Percentiles rank a stretch among this genome's conserved stretches.
These are phyloP conservation scores for Nezara viridula DNA, from an alignment of 2,888 invertebrate genomes.

Conservation along the genomic window DNA sequence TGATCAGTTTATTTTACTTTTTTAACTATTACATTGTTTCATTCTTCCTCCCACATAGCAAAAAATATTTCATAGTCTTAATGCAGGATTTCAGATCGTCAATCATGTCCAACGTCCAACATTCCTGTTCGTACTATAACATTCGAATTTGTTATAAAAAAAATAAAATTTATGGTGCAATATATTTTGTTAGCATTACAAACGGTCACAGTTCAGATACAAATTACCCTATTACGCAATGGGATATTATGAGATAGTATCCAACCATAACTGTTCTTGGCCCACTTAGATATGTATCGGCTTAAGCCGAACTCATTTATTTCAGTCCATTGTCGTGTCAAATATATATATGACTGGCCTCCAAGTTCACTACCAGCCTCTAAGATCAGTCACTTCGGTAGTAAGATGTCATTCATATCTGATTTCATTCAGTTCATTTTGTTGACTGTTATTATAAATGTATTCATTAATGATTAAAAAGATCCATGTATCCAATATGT, in stretches of 20 bases:
- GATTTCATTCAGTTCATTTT: background rate
- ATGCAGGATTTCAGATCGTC: background rate
- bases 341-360: background rate
- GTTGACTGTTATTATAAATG: background rate
- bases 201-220: background rate
- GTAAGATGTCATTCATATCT: background rate
- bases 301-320: constrained; percentile 1
- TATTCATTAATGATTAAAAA: background rate
- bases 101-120: background rate
- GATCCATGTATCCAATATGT: too few relatives aligned
- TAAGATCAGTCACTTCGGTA: background rate
- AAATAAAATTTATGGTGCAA: background rate
- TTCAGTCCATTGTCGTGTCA: constrained; percentile 33
- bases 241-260: background rate
- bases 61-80: background rate
- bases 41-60: too few relatives aligned
- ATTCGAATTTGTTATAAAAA: background rate
- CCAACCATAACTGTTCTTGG: background rate
- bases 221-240: constrained; percentile 19
- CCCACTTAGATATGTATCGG: constrained; percentile 42
- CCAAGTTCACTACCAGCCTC: too few relatives aligned
- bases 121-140: background rate
- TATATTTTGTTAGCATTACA: background rate
- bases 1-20: too few relatives aligned
- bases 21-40: too few relatives aligned